phyloP scores from a whole-genome alignment of 2,797 vertebrate species.

The Diplodus puntazzo region DNA sequence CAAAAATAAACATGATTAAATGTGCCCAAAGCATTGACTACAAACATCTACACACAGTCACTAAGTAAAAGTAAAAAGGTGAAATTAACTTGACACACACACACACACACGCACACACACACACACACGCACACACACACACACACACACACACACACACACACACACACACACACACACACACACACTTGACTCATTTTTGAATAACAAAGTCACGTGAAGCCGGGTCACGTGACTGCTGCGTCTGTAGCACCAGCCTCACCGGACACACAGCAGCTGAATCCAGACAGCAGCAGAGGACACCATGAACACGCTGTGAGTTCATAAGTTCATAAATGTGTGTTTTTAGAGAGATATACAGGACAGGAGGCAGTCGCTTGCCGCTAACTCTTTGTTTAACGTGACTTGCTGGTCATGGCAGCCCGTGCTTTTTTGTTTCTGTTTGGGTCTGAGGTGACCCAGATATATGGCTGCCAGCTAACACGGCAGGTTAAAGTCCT shows the following conservation, averaged over 20 bases:
- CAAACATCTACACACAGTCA: too few species aligned
- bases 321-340: background rate
- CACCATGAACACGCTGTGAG: conserved; percentile 78
- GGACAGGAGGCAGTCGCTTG: accelerated
- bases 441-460: conserved; percentile 39
- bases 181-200: background rate
- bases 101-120: too few species aligned
- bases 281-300: conserved; percentile 20
- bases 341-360: accelerated
- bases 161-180: too few species aligned
- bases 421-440: background rate
- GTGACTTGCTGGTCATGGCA: background rate
- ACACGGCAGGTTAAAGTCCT: conserved; percentile 13
- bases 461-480: conserved; percentile 43
- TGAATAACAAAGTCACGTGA: conserved; percentile 59
- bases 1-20: too few species aligned
- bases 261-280: background rate
- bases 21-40: too few species aligned
- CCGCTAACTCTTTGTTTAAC: too few species aligned
- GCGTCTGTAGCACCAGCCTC: background rate
- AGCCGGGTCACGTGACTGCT: conserved; percentile 55
- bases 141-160: too few species aligned
- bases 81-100: too few species aligned
- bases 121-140: too few species aligned
- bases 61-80: too few species aligned